phyloP scores from a whole-genome alignment of 2,888 invertebrate genomes.

The Apamea anceps region DNA sequence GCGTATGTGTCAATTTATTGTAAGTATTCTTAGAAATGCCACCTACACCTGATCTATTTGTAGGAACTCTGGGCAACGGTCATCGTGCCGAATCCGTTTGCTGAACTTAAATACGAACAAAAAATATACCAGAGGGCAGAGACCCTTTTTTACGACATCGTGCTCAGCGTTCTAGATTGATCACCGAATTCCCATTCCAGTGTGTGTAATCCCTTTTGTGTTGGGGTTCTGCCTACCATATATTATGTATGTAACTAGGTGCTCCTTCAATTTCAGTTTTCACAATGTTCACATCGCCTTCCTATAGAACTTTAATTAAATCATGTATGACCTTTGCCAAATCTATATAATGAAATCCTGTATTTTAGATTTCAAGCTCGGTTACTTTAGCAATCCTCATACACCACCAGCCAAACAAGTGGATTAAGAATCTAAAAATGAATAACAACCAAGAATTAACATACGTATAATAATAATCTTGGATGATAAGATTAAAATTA shows the following conservation, averaged over 20 bases:
- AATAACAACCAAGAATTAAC: slow-evolving; percentile 15
- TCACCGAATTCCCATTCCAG: slow-evolving; percentile 13
- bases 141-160: slow-evolving; percentile 44
- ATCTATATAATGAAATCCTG: not conserved
- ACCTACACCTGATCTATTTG: slow-evolving; percentile 87
- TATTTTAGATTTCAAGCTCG: not conserved
- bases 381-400: not conserved
- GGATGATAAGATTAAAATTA: slow-evolving; percentile 37
- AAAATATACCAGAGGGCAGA: slow-evolving; percentile 46
- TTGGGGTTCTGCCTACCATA: not conserved
- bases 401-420: not conserved
- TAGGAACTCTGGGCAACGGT: slow-evolving; percentile 80
- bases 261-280: slow-evolving; percentile 6
- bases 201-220: slow-evolving; percentile 10
- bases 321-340: not conserved
- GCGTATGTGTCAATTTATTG: slow-evolving; percentile 71
- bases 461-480: not conserved
- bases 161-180: slow-evolving; percentile 33
- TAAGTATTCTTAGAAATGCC: slow-evolving; percentile 84
- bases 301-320: not conserved
- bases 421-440: not conserved
- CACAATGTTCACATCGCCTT: not conserved
- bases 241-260: not conserved
- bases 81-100: slow-evolving; percentile 77
- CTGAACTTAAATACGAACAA: slow-evolving; percentile 60